Evolutionary conservation across 2,797 vertebrate species (phyloP), one percentile per base, ranked within the genome.

Genomic region (Mormyrus hasselquistii): DNA sequence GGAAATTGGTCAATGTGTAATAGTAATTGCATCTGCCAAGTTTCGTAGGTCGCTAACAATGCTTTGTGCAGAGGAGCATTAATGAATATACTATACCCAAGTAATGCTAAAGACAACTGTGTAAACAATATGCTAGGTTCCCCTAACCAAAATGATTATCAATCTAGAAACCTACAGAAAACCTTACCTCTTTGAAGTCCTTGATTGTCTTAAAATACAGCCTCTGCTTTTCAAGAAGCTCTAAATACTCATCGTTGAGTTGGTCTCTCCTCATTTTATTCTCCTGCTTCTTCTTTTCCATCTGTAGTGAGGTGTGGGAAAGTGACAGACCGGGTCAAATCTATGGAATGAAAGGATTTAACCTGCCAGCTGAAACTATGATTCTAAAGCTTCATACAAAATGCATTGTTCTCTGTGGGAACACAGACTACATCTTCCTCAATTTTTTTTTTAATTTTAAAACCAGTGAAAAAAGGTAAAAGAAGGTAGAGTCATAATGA

Each of bases 121-220:
- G 38, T n/a, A 44, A 79, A 79, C 19, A 79, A 73, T 73, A 73
- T 73, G 38, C 29, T 44, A 79, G 16, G 19, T 79, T 41, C 19
- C 16, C 38, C 6, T 41, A 79, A 79, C 8, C 22, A 84, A 84
- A 84, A 25, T 41, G 82, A 84, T 52, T 84, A 22, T 84, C 47
- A 84, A 10, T 29, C 10, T 25, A 84, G 82, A 79, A 41, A 84
- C 4, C 29, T n/a, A 57, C 44, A 16, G n/a, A 1, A 88, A 52
- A 19, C 14, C 92, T 96, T 92, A 99, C 98, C 98, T 99, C 99
- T 93, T 99, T 99, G 92, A 99, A 99, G 92, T 99, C 99, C 93
- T 99, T 99, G 90, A 99, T 97, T 0, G 98, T 99, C 94, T 99
- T 99, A 92, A 99, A 99, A 93, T 99, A 99, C 0, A 99, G 96